Evolutionary conservation across 2,888 invertebrate species (phyloP).

Genomic region (Aspidiotus destructor): DNA sequence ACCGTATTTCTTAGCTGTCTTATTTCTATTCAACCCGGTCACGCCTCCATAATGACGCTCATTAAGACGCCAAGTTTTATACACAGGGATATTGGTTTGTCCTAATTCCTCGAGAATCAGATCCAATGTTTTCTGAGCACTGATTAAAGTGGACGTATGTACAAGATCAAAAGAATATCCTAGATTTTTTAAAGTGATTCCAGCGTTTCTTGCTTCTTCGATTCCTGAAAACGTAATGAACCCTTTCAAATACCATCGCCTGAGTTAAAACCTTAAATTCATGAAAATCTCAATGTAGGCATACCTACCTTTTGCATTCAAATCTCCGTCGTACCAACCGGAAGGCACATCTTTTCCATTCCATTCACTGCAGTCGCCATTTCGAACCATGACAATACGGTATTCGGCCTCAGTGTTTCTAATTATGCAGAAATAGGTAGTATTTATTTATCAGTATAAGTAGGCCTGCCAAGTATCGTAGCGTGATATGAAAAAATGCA

Average conservation of each 20-base stretch:
- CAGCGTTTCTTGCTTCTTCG: slow-evolving; percentile 59
- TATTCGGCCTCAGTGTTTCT: slow-evolving; percentile 1
- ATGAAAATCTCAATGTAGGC: neutral
- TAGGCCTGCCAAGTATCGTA: too few relatives aligned
- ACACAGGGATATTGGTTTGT: slow-evolving; percentile 56
- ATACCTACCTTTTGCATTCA: slow-evolving; percentile 54
- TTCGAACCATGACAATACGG: slow-evolving; percentile 63
- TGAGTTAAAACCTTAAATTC: too few relatives aligned
- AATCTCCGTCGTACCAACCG: slow-evolving; percentile 62
- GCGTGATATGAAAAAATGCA: too few relatives aligned
- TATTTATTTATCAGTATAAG: too few relatives aligned
- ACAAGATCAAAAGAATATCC: slow-evolving; percentile 66
- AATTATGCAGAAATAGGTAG: too few relatives aligned
- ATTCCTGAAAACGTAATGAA: slow-evolving; percentile 47
- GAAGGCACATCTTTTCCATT: slow-evolving; percentile 63
- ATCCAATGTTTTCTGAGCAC: slow-evolving; percentile 65
- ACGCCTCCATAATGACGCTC: slow-evolving; percentile 81
- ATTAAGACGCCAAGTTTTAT: slow-evolving; percentile 72
- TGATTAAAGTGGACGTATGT: slow-evolving; percentile 67
- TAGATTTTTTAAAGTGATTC: slow-evolving; percentile 60
- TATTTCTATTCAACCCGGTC: slow-evolving; percentile 74
- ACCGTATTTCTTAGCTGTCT: slow-evolving; percentile 75
- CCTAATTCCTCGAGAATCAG: slow-evolving; percentile 57
- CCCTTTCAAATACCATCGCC: too few relatives aligned
- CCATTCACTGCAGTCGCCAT: slow-evolving; percentile 62